Conservation (phyloP, 2,888 invertebrate species). For the Aphrophora alni region DNA sequence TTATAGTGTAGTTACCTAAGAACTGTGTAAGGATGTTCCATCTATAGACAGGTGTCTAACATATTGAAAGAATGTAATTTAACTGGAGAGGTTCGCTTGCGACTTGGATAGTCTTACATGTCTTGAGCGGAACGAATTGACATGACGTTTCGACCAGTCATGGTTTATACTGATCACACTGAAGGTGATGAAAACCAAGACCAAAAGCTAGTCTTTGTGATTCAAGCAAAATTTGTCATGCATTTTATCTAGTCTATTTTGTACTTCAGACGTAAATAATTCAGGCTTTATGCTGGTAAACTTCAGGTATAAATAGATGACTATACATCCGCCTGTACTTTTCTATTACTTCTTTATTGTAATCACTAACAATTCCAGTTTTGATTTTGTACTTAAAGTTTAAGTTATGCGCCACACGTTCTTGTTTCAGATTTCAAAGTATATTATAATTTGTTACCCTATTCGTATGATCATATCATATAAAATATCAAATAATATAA, state of each 20-base stretch:
- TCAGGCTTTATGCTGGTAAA: neutral
- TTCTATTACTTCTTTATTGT: too few species aligned
- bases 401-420: too few species aligned
- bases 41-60: constrained; percentile 1
- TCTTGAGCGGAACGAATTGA: neutral
- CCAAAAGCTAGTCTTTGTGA: neutral
- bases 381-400: too few species aligned
- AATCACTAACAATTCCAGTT: too few species aligned
- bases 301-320: neutral
- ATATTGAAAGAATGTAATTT: constrained; percentile 9
- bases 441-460: too few species aligned
- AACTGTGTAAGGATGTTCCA: neutral
- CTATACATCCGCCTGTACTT: too few species aligned
- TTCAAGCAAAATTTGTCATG: neutral
- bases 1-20: neutral
- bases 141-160: neutral
- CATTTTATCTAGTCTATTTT: neutral
- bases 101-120: neutral
- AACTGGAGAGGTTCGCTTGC: neutral
- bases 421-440: too few species aligned
- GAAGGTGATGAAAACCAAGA: neutral
- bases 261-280: neutral
- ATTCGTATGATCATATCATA: too few species aligned
- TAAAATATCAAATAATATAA: too few species aligned
- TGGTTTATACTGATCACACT: neutral